A percentile compares a stretch with the other conserved stretches of the same genome.
These are phyloP conservation scores for Lithophane ornitopus DNA, from an alignment of 2,888 invertebrate genomes.

Conservation along the genomic window DNA sequence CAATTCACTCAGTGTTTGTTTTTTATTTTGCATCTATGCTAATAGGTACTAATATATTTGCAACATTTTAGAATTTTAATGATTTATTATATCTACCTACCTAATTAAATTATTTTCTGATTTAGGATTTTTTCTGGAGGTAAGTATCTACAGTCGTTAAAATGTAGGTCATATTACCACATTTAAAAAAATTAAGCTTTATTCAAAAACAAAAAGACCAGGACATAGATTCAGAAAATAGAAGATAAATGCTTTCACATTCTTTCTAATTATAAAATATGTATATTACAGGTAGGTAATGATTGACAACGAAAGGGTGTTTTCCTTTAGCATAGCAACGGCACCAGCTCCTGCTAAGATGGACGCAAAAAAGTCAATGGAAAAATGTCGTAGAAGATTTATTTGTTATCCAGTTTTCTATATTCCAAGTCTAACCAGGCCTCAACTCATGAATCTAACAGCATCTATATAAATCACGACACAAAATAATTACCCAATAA, in stretches of 20 bases:
- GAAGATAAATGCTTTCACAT: background rate
- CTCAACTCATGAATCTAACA: slow-evolving; percentile 69
- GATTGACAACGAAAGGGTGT: background rate
- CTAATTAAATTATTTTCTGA: too few species aligned
- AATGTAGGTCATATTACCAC: too few species aligned
- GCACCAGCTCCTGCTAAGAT: background rate
- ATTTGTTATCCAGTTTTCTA: slow-evolving; percentile 53
- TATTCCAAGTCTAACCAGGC: slow-evolving; percentile 62
- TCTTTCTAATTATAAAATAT: too few species aligned
- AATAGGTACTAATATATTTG: too few species aligned
- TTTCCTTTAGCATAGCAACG: background rate
- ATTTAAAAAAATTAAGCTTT: too few species aligned
- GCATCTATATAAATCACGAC: slow-evolving; percentile 75
- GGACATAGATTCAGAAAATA: background rate
- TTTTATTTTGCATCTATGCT: too few species aligned
- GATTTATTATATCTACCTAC: too few species aligned
- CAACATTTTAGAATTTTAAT: too few species aligned
- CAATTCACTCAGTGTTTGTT: too few species aligned
- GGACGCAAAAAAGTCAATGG: background rate
- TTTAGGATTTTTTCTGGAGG: too few species aligned
- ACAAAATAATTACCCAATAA: slow-evolving; percentile 77
- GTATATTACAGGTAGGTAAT: background rate
- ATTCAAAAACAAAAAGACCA: background rate
- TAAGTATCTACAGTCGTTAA: too few species aligned
- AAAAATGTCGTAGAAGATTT: background rate